Base-by-base conservation (phyloP, 2,113 vertebrate genomes). In the Muntiacus muntjak region DNA sequence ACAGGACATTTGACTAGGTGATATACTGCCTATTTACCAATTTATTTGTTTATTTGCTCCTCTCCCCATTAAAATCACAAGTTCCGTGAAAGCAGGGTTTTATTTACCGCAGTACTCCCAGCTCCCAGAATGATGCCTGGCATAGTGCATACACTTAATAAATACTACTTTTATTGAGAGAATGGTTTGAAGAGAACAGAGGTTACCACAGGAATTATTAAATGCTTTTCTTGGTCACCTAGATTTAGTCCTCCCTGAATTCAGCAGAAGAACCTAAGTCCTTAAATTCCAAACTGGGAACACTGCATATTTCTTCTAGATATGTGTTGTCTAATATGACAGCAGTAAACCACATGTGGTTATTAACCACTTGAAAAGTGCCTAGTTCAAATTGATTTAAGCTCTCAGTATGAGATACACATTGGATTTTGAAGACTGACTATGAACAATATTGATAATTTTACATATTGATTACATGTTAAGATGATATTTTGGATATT, bases 121-220 rank as follows among this genome's bases (percentile, higher is more conserved):
- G 50, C 30, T 74, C 52, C 19, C 47, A 40, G 45, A 64, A 43
- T 91, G 83, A 60, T 45, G 26, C 21, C 55, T 84, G 64, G 16
- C 9, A 28, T 10, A 21, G 28, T 57, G 17, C 14, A 43, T n/a
- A 15, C 4, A 26, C 45, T 78, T 30, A 15, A 87, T 90, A 76
- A 95, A 94, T 52, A 78, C n/a, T 79, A 33, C 50, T 87, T 94
- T 92, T 92, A 79, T 89, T 89, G n/a, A 78, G 45, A 91, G 43
- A 92, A 54, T 94, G 40, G 79, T 58, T 71, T n/a, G 33, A 87
- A 88, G 55, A 78, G 6, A 76, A 43, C 14, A 89, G 76, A 94
- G 26, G 10, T 83, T 89, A 84, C 52, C 43, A n/a, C 28, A 85
- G 5, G 17, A n/a, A 15, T 95, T 87, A 87, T 87, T 87, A 81